These are phyloP conservation scores for Cephalopterus ornatus DNA, from an alignment of 2,113 vertebrate species.

Conservation along the genomic window DNA sequence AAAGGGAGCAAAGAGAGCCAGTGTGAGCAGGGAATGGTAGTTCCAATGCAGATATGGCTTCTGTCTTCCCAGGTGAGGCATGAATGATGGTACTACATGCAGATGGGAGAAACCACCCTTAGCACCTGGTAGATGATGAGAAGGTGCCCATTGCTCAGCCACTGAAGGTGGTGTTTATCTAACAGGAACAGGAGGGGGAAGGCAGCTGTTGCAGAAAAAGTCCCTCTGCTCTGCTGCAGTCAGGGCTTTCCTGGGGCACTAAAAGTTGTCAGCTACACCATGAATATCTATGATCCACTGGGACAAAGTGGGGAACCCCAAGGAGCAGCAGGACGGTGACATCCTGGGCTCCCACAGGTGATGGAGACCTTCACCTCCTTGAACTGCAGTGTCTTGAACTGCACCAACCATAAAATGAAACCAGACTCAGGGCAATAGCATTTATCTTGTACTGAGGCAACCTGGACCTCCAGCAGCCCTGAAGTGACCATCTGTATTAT, in stretches of 20 bases:
- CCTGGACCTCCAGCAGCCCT: not conserved
- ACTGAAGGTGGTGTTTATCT: not conserved
- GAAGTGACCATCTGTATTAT: not conserved
- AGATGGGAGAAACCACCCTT: not conserved
- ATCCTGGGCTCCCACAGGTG: not conserved
- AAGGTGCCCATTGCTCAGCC: not conserved
- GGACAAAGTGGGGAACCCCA: not conserved
- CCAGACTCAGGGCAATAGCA: rapidly evolving
- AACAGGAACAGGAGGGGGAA: not conserved
- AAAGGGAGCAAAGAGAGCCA: not conserved
- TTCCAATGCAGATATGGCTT: not conserved
- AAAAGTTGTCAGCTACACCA: not conserved
- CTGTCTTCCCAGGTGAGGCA: not conserved
- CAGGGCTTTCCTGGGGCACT: rapidly evolving
- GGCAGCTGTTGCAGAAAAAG: not conserved
- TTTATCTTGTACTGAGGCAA: not conserved
- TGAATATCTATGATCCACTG: not conserved
- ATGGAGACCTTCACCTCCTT: not conserved
- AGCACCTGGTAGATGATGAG: rapidly evolving
- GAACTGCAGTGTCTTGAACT: not conserved
- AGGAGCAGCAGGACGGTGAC: not conserved
- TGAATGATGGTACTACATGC: not conserved
- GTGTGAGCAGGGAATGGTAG: not conserved
- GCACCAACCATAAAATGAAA: not conserved
- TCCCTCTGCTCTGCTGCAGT: not conserved